Percentiles rank a stretch among this genome's conserved stretches.
These are phyloP conservation scores for Himalopsyche tibetana DNA, from an alignment of 2,888 invertebrate genomes.

Conservation along the genomic window DNA sequence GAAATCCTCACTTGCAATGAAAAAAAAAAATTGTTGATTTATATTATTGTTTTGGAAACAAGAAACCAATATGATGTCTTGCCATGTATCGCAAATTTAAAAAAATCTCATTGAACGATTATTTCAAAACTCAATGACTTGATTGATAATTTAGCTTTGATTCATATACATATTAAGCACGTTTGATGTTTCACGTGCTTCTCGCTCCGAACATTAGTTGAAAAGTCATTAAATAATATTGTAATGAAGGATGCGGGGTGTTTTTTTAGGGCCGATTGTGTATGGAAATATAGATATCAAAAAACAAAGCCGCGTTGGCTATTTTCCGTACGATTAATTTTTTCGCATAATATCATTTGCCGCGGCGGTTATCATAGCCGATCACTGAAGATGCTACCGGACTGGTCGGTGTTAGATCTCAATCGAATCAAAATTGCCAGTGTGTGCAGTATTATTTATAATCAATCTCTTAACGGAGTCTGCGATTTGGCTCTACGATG, in stretches of 20 bases:
- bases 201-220: not conserved
- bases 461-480: too few relatives aligned
- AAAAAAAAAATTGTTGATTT: not conserved
- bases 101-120: not conserved
- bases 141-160: not conserved
- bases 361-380: not conserved
- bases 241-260: slow-evolving; percentile 19
- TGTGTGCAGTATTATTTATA: too few relatives aligned
- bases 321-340: not conserved
- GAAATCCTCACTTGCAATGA: slow-evolving; percentile 6
- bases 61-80: not conserved
- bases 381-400: not conserved
- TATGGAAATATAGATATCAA: not conserved
- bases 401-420: too few relatives aligned
- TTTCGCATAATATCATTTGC: slow-evolving; percentile 8
- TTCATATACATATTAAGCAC: not conserved
- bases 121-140: not conserved
- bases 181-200: not conserved
- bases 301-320: not conserved
- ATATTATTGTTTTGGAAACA: slow-evolving; percentile 4
- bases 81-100: not conserved
- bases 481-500: too few relatives aligned
- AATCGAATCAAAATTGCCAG: too few relatives aligned
- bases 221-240: slow-evolving; percentile 13
- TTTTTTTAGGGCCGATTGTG: not conserved